phyloP scores from a whole-genome alignment of 2,797 vertebrate species.

The Acanthurus lineatus region DNA sequence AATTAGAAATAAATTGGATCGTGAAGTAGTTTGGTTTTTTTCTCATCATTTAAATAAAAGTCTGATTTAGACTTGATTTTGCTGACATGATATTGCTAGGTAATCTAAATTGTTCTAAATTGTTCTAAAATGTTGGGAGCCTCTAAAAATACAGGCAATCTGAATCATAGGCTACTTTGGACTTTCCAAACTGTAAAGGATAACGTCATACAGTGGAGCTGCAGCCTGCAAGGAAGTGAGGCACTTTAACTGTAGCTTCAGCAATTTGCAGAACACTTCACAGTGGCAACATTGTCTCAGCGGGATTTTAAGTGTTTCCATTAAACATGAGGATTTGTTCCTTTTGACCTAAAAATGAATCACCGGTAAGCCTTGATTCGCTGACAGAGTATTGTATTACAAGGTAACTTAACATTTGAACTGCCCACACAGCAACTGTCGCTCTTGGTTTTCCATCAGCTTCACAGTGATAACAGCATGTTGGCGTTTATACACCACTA shows the following conservation, averaged over 20 bases:
- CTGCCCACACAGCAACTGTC: conserved; percentile 69
- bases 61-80: too few relatives aligned
- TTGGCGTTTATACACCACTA: conserved; percentile 74
- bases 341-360: conserved; percentile 69
- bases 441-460: conserved; percentile 61
- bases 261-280: conserved; percentile 38
- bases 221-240: conserved; percentile 7
- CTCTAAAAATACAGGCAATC: too few relatives aligned
- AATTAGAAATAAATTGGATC: too few relatives aligned
- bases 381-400: conserved; percentile 72
- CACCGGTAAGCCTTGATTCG: conserved; percentile 52
- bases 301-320: conserved; percentile 65
- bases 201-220: too few relatives aligned
- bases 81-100: too few relatives aligned
- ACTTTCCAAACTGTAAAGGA: too few relatives aligned
- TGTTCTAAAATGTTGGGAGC: too few relatives aligned
- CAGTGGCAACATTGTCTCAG: conserved; percentile 63
- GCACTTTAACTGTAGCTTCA: conserved; percentile 19
- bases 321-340: conserved; percentile 68
- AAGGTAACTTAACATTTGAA: conserved; percentile 73
- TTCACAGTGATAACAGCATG: conserved; percentile 72
- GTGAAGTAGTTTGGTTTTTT: too few relatives aligned
- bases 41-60: neutral
- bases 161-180: too few relatives aligned
- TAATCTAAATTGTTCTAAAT: too few relatives aligned